Base-by-base conservation (phyloP, 2,797 vertebrate genomes). In the Sebastes trivittatus region DNA sequence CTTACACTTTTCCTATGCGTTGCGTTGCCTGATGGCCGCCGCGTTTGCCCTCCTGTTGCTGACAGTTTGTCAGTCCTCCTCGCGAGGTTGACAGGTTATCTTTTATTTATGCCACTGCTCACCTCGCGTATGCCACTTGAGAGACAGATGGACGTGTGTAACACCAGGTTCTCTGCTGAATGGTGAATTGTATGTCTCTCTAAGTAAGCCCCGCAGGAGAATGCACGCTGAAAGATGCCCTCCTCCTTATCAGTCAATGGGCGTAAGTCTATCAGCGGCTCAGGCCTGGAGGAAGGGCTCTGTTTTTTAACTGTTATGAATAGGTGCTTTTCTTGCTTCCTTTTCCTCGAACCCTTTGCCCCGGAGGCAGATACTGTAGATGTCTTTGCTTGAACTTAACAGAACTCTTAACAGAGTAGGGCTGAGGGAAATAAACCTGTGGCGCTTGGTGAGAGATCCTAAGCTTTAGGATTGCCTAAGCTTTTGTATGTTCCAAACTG, bases 251-350 rank as follows among this genome's bases (percentile, higher is more conserved):
- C 93, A 94, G 90, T 93, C 91, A 93, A 86, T 93, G 88, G 85
- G 79, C 83, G 80, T 92, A 95, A 93, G 94, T 95, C 95, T 90
- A 88, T 96, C 95, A 95, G 84, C 93, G 20, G 69, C 80, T 83
- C 46, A 79, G 85, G 91, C 94, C 93, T 73, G 75, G 71, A 93
- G 94, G 93, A 93, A 93, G 88, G 63, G 72, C 88, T 76, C 77
- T 86, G 86, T 89, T 92, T 90, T 88, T 91, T 91, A 94, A 93
- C 88, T 76, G 88, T 95, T 94, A 94, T 95, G 94, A 96, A 96
- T 94, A 92, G 91, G 80, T 94, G 83, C 88, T 93, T 93, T 93
- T 93, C 92, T 92, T 86, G 87, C 85, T 93, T 94, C 89, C 90
- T 94, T 86, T 90, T 89, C 75, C 79, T 64, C 36, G 16, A 92